Conservation (phyloP, 2,888 invertebrate species). For the Nemapogon koenigi region DNA sequence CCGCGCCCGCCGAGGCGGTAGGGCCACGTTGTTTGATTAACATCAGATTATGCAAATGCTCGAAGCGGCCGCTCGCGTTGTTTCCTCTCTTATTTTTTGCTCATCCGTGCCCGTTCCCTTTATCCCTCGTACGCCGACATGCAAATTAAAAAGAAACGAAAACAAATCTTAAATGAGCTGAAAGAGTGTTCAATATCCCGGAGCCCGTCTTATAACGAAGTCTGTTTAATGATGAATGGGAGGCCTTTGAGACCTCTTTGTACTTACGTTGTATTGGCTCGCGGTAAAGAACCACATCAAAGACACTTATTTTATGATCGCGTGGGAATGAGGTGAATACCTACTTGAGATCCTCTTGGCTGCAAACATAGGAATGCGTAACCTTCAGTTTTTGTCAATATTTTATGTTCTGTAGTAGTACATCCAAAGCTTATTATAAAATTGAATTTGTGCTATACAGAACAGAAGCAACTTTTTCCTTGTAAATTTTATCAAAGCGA, state of each 20-base stretch:
- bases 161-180: constrained; percentile 54
- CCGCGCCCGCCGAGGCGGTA: constrained; percentile 23
- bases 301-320: constrained; percentile 20
- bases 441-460: too few relatives aligned
- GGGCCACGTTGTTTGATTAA: constrained; percentile 53
- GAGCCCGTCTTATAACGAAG: constrained; percentile 40
- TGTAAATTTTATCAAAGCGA: too few relatives aligned
- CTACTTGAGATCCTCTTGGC: too few relatives aligned
- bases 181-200: constrained; percentile 54
- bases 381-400: too few relatives aligned
- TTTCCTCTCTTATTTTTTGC: constrained; percentile 49
- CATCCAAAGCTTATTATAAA: too few relatives aligned
- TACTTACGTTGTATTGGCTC: constrained; percentile 13
- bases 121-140: constrained; percentile 57
- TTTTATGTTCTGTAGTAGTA: too few relatives aligned
- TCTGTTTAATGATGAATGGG: constrained; percentile 51
- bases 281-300: constrained; percentile 2
- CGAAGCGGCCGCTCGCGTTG: constrained; percentile 56
- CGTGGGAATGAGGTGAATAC: too few relatives aligned
- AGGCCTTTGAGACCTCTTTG: constrained; percentile 36
- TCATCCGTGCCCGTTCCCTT: constrained; percentile 42
- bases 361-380: too few relatives aligned
- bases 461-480: too few relatives aligned
- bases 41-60: constrained; percentile 64
- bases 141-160: constrained; percentile 48